phyloP scores from a whole-genome alignment of 2,888 invertebrate species.

The Lapara coniferarum region DNA sequence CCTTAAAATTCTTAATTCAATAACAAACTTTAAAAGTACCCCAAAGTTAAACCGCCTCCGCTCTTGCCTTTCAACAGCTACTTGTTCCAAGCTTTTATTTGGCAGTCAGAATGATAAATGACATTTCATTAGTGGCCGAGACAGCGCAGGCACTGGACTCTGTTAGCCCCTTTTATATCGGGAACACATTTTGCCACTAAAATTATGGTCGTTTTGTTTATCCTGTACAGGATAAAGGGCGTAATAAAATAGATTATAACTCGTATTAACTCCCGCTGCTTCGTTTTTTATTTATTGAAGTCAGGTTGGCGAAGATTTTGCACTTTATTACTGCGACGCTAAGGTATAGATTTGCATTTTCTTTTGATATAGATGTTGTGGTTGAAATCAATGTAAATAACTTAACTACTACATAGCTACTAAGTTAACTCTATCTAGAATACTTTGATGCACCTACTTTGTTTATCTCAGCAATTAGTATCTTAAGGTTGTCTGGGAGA shows the following conservation, averaged over 20 bases:
- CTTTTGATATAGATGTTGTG: too few relatives aligned
- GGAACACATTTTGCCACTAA: conserved; percentile 26
- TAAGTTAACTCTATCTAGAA: too few relatives aligned
- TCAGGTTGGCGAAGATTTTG: too few relatives aligned
- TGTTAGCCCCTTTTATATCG: conserved; percentile 61
- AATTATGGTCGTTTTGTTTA: conserved; percentile 26
- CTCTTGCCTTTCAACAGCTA: conserved; percentile 36
- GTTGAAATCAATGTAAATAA: too few relatives aligned
- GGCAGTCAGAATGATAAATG: conserved; percentile 77
- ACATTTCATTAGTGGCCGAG: conserved; percentile 71
- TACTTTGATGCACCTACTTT: too few relatives aligned
- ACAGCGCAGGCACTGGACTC: conserved; percentile 55
- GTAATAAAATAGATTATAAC: conserved; percentile 8
- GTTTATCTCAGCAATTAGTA: too few relatives aligned
- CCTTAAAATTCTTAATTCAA: too few relatives aligned
- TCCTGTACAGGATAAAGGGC: conserved; percentile 12
- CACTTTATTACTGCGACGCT: too few relatives aligned
- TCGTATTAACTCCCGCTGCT: conserved; percentile 4
- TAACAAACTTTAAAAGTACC: neutral
- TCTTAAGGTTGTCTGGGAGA: too few relatives aligned
- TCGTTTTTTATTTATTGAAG: neutral
- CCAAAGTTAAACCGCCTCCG: conserved; percentile 15
- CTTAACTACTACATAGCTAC: too few relatives aligned
- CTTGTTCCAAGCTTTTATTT: conserved; percentile 67
- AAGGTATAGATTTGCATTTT: too few relatives aligned